Evolutionary conservation across 2,888 invertebrate species (phyloP), one percentile per base, ranked within the genome.

Genomic region (Stratiomys singularior): DNA sequence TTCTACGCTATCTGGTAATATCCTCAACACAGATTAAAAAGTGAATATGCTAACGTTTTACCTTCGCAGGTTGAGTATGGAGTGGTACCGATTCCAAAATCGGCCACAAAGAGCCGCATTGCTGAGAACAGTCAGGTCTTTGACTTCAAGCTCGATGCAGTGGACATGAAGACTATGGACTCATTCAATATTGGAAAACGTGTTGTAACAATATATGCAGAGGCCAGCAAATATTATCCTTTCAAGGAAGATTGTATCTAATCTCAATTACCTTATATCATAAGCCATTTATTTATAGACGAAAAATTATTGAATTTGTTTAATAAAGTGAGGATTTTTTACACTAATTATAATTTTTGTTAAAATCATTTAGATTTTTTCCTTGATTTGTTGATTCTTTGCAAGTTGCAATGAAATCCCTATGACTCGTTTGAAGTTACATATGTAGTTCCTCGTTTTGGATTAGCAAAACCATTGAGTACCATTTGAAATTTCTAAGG

Each of bases 1-100:
- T 89, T 0, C 83, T 93, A 25, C 88, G 91, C 84, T 93, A 91
- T 85, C 85, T 93, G 88, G 93, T 92, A 78, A 60, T 11, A 63
- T 37, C 78, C 7, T 72, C 5, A 76, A 28, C 9, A 37, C 37
- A 5, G 7, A 81, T 82, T 15, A 5, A 5, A 37, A 9, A 56
- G n/a, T 56, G 21, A 25, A 3, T 60, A 5, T 3, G 37, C 37
- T 37, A 37, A 37, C 5, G 3, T 3, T 37, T 60, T 60, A 4
- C 25, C 23, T 60, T 64, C 44, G 21, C 30, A 76, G 76, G 37
- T 76, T 4, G 76, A 76, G n/a, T 60, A 28, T 60, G 89, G 88
- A 15, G 84, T 88, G 0, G 86, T 90, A 44, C 89, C 90, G 0
- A 89, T 91, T 79, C 91, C 91, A 0, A 91, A 90, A 83, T 89